Conservation (phyloP, 2,888 invertebrate species). For the Ectropis crepuscularia region DNA sequence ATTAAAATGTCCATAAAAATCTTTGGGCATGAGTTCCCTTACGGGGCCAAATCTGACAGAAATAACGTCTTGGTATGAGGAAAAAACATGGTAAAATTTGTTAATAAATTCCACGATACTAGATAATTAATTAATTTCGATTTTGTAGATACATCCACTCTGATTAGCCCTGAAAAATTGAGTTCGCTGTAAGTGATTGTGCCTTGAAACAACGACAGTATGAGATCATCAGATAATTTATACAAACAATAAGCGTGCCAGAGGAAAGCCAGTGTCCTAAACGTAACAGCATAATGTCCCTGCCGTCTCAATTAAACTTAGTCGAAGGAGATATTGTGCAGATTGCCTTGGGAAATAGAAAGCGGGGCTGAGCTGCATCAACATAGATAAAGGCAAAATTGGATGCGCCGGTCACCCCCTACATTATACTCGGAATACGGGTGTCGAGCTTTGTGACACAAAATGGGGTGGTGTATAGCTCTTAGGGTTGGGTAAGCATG, state of each 20-base stretch:
- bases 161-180: too few relatives aligned
- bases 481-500: not conserved
- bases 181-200: too few relatives aligned
- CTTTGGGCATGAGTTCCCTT: too few relatives aligned
- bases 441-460: conserved; percentile 34
- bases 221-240: too few relatives aligned
- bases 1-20: too few relatives aligned
- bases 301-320: conserved; percentile 46
- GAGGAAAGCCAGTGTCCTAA: not conserved
- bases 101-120: too few relatives aligned
- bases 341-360: conserved; percentile 58
- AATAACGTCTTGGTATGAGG: too few relatives aligned
- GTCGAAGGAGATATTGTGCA: conserved; percentile 47
- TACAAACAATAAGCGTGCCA: not conserved
- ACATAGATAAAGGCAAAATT: conserved; percentile 68
- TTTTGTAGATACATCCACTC: too few relatives aligned
- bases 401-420: conserved; percentile 54
- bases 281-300: conserved; percentile 15
- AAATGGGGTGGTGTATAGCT: conserved; percentile 20
- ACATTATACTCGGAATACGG: conserved; percentile 50
- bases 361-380: conserved; percentile 60
- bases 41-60: too few relatives aligned
- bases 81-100: too few relatives aligned
- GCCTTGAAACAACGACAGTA: too few relatives aligned
- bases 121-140: too few relatives aligned